These are phyloP conservation scores for Raja brachyura DNA, from an alignment of 2,113 vertebrate genomes.

Conservation along the genomic window DNA sequence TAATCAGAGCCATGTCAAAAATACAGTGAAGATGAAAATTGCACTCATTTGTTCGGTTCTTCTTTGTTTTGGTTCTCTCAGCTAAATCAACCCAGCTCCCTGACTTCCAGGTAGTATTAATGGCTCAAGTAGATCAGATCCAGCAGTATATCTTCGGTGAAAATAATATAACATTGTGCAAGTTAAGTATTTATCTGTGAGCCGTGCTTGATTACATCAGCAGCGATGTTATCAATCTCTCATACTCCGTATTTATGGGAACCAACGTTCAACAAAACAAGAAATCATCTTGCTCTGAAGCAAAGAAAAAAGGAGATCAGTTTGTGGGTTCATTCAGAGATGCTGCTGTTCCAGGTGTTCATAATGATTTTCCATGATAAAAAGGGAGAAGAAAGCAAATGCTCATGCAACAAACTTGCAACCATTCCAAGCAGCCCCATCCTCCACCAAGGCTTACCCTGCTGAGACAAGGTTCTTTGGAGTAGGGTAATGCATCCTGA, in stretches of 20 bases:
- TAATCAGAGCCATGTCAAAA: neutral
- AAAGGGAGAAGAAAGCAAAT: neutral
- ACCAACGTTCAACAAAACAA: neutral
- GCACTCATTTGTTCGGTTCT: neutral
- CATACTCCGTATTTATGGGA: neutral
- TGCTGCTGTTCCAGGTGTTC: neutral
- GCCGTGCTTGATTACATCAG: neutral
- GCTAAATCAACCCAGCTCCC: slow-evolving; percentile 2
- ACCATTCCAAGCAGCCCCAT: neutral
- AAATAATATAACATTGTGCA: slow-evolving; percentile 24
- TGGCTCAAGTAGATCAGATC: neutral
- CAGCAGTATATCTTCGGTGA: neutral
- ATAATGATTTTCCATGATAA: too few species aligned
- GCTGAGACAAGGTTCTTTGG: neutral
- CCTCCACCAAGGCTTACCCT: neutral
- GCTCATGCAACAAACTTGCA: neutral
- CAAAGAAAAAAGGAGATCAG: neutral
- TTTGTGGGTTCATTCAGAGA: neutral
- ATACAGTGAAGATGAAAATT: neutral
- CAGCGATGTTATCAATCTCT: neutral
- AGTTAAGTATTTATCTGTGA: slow-evolving; percentile 8
- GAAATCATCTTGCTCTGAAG: neutral
- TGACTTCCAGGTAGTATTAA: slow-evolving; percentile 12
- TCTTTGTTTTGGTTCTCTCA: neutral
- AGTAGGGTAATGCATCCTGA: neutral